phyloP scores from a whole-genome alignment of 2,113 vertebrate genomes.

The Hystrix brachyura region DNA sequence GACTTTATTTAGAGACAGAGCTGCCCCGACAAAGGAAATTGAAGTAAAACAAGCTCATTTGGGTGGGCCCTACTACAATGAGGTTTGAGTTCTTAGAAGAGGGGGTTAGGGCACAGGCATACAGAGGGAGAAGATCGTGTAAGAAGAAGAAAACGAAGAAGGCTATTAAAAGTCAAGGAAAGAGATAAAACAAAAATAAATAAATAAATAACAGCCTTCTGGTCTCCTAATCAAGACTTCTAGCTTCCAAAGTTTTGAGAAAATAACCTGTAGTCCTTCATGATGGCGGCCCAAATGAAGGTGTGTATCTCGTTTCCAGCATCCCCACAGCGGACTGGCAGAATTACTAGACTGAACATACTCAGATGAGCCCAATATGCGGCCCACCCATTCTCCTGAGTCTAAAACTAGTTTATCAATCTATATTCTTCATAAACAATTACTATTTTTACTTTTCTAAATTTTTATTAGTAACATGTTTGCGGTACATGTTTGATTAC shows the following conservation, averaged over 20 bases:
- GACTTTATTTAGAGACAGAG: not conserved
- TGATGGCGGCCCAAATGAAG: not conserved
- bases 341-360: too few relatives aligned
- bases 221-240: too few relatives aligned
- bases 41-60: not conserved
- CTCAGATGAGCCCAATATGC: not conserved
- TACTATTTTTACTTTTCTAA: too few relatives aligned
- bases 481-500: too few relatives aligned
- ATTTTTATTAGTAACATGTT: too few relatives aligned
- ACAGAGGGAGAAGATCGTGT: not conserved
- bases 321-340: not conserved
- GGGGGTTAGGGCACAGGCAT: not conserved
- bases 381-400: not conserved
- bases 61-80: not conserved
- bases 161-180: not conserved
- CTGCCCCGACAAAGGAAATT: not conserved
- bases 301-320: not conserved
- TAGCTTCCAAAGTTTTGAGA: not conserved
- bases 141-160: not conserved
- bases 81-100: not conserved
- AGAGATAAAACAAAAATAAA: not conserved
- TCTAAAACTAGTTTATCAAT: not conserved
- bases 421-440: not conserved
- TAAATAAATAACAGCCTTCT: not conserved
- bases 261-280: not conserved